Evolutionary conservation across 2,113 vertebrate genomes (phyloP).

Genomic region (Nibea coibor): DNA sequence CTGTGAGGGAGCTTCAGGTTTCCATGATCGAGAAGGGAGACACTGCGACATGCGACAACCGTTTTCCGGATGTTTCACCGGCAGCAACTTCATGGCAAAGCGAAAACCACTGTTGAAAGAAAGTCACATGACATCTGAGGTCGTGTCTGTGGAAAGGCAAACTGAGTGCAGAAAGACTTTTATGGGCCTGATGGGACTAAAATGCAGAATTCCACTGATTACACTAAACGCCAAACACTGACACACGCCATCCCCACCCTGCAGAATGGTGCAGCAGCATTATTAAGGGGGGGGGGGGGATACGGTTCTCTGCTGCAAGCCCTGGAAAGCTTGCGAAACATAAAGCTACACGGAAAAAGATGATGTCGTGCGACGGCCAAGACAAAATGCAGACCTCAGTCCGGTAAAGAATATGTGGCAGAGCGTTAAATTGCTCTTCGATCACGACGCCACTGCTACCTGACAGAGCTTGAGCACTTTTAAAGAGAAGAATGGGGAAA

Average conservation of each 20-base stretch:
- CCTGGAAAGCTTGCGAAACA: background rate
- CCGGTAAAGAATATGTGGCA: background rate
- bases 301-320: background rate
- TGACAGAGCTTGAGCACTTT: background rate
- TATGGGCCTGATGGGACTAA: background rate
- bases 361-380: too few species aligned
- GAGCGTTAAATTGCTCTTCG: background rate
- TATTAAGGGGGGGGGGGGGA: background rate
- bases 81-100: constrained; percentile 33
- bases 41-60: constrained; percentile 25
- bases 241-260: background rate
- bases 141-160: background rate
- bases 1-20: constrained; percentile 37
- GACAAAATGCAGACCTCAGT: background rate
- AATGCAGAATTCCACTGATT: background rate
- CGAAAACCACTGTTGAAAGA: constrained; percentile 28
- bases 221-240: background rate
- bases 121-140: constrained; percentile 28
- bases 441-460: background rate
- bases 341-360: background rate
- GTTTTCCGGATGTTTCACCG: constrained; percentile 41
- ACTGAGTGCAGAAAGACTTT: background rate
- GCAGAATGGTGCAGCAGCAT: background rate
- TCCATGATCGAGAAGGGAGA: constrained; percentile 51
- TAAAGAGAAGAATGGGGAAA: background rate